Conservation (phyloP, 2,113 vertebrate genomes). For the Elgaria multicarinata region DNA sequence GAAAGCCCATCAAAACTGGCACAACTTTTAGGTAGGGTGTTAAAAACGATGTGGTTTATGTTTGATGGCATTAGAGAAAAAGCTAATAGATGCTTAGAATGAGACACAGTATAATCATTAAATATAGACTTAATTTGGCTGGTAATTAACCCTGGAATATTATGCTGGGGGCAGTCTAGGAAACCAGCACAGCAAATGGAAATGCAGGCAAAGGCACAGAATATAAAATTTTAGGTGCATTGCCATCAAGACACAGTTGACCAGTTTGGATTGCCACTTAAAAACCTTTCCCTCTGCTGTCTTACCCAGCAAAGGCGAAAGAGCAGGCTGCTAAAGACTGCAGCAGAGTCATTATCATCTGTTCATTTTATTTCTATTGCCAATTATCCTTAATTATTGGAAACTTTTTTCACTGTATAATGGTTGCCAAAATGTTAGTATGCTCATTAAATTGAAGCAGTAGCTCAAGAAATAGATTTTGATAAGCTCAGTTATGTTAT, state of each 20-base stretch:
- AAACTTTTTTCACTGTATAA: slow-evolving; percentile 70
- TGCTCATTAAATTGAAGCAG: slow-evolving; percentile 71
- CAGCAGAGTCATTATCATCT: slow-evolving; percentile 68
- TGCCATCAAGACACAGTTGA: slow-evolving; percentile 55
- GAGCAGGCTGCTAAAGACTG: slow-evolving; percentile 55
- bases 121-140: slow-evolving; percentile 64
- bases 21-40: slow-evolving; percentile 23
- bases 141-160: slow-evolving; percentile 59
- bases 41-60: slow-evolving; percentile 55
- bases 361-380: slow-evolving; percentile 74
- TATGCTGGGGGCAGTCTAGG: slow-evolving; percentile 22
- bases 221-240: slow-evolving; percentile 41
- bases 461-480: slow-evolving; percentile 68
- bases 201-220: slow-evolving; percentile 10
- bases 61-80: slow-evolving; percentile 56
- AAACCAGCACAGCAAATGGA: slow-evolving; percentile 42
- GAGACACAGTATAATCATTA: slow-evolving; percentile 57
- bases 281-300: slow-evolving; percentile 46
- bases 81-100: slow-evolving; percentile 62
- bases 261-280: slow-evolving; percentile 53
- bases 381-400: slow-evolving; percentile 80
- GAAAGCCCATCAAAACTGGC: slow-evolving; percentile 54
- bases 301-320: neutral
- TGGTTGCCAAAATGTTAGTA: slow-evolving; percentile 69
- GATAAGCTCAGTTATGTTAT: slow-evolving; percentile 53